These are phyloP conservation scores for Lydus trimaculatus DNA, from an alignment of 2,888 invertebrate genomes.

Conservation along the genomic window DNA sequence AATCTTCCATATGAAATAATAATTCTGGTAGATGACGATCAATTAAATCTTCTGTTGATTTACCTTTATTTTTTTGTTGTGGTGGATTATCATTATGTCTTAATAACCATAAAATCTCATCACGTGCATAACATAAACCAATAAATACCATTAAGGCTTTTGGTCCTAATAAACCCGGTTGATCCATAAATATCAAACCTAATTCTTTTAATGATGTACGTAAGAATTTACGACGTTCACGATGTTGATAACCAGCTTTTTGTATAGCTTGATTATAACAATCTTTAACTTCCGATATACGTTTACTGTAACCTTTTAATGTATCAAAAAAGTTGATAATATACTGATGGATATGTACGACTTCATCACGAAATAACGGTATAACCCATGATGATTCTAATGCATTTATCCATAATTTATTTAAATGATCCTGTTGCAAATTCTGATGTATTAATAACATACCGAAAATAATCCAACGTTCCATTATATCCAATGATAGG, in stretches of 20 bases:
- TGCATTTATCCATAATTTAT: constrained; percentile 90
- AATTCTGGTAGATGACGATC: constrained; percentile 97
- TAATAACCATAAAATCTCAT: constrained; percentile 97
- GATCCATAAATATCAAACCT: constrained; percentile 94
- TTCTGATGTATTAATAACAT: constrained; percentile 90
- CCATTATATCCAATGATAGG: constrained; percentile 92
- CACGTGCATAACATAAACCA: constrained; percentile 93
- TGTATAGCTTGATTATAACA: constrained; percentile 89
- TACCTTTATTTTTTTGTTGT: constrained; percentile 79
- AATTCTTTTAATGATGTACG: constrained; percentile 95
- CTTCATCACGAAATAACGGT: constrained; percentile 96
- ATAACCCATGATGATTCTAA: constrained; percentile 94
- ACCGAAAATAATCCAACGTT: constrained; percentile 97
- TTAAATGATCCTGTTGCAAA: constrained; percentile 80
- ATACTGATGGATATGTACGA: constrained; percentile 93
- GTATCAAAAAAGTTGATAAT: constrained; percentile 93
- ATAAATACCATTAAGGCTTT: constrained; percentile 97
- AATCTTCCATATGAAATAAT: constrained; percentile 97
- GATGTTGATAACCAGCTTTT: constrained; percentile 89
- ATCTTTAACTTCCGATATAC: constrained; percentile 95
- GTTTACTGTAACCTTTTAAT: constrained; percentile 92
- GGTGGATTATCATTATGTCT: constrained; percentile 97
- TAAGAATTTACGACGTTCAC: constrained; percentile 95
- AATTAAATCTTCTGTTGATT: constrained; percentile 90
- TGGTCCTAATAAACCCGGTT: constrained; percentile 96